phyloP scores from a whole-genome alignment of 2,113 vertebrate species.

The Tetraodon nigroviridis region DNA sequence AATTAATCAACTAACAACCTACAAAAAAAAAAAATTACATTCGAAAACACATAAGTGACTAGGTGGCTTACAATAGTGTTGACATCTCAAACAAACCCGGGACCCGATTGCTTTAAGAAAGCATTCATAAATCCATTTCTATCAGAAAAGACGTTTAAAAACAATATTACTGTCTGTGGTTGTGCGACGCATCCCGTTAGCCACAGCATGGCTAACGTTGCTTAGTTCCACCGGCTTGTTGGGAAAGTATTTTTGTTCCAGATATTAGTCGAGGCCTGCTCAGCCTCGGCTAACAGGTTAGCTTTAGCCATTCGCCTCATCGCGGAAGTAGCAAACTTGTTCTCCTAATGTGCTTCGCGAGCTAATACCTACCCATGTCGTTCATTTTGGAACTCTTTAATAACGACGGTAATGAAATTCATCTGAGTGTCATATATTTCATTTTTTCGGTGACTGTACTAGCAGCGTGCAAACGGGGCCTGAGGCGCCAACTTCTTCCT shows the following conservation, averaged over 20 bases:
- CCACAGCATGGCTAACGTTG: not conserved
- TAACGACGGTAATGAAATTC: not conserved
- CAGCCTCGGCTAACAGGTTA: constrained; percentile 14
- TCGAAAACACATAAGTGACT: too few species aligned
- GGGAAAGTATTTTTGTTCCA: constrained; percentile 54
- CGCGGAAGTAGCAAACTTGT: not conserved
- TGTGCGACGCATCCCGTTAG: not conserved
- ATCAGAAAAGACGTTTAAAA: not conserved
- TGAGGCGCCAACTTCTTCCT: constrained; percentile 74
- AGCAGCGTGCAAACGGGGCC: constrained; percentile 41
- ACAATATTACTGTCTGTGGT: not conserved
- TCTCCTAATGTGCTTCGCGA: not conserved
- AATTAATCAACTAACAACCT: too few species aligned
- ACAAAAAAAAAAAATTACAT: too few species aligned
- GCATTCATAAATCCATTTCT: too few species aligned
- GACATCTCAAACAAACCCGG: too few species aligned
- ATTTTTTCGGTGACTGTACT: constrained; percentile 41
- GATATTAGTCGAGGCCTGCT: constrained; percentile 68
- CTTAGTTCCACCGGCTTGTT: constrained; percentile 12
- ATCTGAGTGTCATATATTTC: constrained; percentile 4
- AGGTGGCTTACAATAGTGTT: too few species aligned
- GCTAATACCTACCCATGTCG: constrained; percentile 61
- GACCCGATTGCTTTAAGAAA: too few species aligned
- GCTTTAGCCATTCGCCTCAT: constrained; percentile 10
- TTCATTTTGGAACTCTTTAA: constrained; percentile 41